Conservation (phyloP, 2,888 invertebrate species). For the Drepana falcataria region DNA sequence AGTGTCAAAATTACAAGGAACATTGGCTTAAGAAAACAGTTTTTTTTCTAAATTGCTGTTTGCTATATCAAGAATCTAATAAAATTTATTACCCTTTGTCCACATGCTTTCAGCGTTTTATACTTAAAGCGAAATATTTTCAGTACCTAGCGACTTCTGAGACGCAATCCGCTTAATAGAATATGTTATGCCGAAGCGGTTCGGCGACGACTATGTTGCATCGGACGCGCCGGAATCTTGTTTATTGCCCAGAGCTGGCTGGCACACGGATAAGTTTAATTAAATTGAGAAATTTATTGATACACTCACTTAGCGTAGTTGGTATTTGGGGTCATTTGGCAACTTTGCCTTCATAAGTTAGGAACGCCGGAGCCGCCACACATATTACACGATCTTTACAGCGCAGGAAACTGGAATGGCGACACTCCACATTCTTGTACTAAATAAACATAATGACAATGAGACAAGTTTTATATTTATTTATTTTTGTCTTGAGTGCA, state of each 20-base stretch:
- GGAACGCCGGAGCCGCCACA: background rate
- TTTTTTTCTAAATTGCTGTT: too few species aligned
- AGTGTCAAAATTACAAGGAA: too few species aligned
- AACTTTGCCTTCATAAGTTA: slow-evolving; percentile 2
- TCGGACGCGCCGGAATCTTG: slow-evolving; percentile 23
- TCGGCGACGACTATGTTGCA: slow-evolving; percentile 30
- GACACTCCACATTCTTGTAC: background rate
- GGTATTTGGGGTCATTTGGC: slow-evolving; percentile 23
- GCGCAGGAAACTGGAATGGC: background rate
- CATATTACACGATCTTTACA: background rate
- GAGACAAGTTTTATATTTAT: too few species aligned
- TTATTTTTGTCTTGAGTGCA: too few species aligned
- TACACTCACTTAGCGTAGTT: slow-evolving; percentile 30
- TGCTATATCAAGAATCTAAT: background rate
- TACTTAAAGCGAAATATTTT: background rate
- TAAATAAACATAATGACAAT: too few species aligned
- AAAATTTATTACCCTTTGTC: background rate
- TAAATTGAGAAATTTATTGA: slow-evolving; percentile 63
- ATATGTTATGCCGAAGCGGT: slow-evolving; percentile 3
- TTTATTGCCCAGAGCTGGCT: slow-evolving; percentile 32
- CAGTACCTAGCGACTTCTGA: background rate
- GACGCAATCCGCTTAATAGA: slow-evolving; percentile 20
- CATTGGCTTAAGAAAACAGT: too few species aligned
- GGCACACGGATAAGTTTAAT: slow-evolving; percentile 46
- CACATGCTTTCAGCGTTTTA: background rate